Conservation (phyloP, 2,888 invertebrate species). For the Epinotia ramella region DNA sequence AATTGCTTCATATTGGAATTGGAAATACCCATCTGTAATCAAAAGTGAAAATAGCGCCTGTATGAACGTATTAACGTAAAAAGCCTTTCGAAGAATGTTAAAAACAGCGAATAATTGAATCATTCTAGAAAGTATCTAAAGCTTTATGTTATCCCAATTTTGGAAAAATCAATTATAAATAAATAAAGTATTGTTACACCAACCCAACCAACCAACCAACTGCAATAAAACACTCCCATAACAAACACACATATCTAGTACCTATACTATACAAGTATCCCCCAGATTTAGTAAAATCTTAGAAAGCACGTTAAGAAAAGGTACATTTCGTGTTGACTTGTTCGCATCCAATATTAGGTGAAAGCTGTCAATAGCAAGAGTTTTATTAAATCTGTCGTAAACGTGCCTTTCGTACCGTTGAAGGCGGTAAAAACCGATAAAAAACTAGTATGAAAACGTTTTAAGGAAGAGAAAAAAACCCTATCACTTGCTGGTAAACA, state of each 20-base stretch:
- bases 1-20: neutral
- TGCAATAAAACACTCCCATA: too few relatives aligned
- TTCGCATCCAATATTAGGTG: constrained; percentile 42
- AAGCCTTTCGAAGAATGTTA: neutral
- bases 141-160: neutral
- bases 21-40: too few relatives aligned
- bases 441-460: constrained; percentile 14
- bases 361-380: constrained; percentile 44
- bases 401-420: constrained; percentile 34
- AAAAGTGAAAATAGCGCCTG: too few relatives aligned
- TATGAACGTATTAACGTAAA: neutral
- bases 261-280: neutral
- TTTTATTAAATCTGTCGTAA: constrained; percentile 45
- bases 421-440: constrained; percentile 28
- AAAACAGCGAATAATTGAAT: too few relatives aligned
- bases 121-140: neutral
- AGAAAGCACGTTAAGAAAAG: constrained; percentile 17
- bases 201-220: too few relatives aligned
- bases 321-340: constrained; percentile 31
- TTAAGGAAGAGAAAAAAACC: constrained; percentile 6
- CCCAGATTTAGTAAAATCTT: neutral
- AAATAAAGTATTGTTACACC: too few relatives aligned
- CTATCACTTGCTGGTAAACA: constrained; percentile 18
- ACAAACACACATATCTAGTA: too few relatives aligned
- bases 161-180: neutral